Conservation (phyloP, 2,113 vertebrate species). For the Cebidichthys violaceus region DNA sequence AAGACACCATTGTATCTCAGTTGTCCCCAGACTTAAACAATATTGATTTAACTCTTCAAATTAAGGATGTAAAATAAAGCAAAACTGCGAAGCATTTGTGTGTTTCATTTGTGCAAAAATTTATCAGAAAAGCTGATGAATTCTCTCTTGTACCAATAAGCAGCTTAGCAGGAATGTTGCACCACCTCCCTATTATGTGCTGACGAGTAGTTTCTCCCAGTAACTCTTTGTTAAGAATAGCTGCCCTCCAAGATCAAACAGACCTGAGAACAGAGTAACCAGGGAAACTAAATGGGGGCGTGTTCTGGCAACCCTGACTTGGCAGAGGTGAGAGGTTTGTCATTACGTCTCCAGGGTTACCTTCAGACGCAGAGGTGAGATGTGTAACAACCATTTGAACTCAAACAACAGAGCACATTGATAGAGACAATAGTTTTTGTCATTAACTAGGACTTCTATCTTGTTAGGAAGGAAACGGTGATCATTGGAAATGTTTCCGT, state of each 20-base stretch:
- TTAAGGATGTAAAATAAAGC: slow-evolving; percentile 20
- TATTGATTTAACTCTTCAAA: neutral
- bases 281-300: slow-evolving; percentile 29
- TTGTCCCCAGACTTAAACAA: neutral
- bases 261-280: slow-evolving; percentile 32
- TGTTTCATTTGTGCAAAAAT: neutral
- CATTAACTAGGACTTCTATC: neutral
- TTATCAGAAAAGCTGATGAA: neutral
- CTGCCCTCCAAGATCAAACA: slow-evolving; percentile 24
- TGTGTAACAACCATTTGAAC: neutral
- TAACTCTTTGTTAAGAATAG: neutral
- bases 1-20: neutral
- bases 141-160: neutral
- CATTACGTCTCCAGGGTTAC: slow-evolving; percentile 43
- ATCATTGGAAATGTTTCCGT: neutral
- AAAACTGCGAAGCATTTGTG: no score
- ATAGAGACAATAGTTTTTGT: neutral
- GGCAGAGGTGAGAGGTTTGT: slow-evolving; percentile 5
- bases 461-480: neutral
- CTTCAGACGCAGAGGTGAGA: neutral
- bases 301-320: slow-evolving; percentile 3
- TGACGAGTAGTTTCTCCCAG: neutral
- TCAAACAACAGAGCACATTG: neutral
- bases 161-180: neutral
- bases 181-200: neutral